Evolutionary conservation across 1,140 invertebrate species (phyloP), one percentile per base, ranked within the genome.

Genomic region (Bacillus rossius): DNA sequence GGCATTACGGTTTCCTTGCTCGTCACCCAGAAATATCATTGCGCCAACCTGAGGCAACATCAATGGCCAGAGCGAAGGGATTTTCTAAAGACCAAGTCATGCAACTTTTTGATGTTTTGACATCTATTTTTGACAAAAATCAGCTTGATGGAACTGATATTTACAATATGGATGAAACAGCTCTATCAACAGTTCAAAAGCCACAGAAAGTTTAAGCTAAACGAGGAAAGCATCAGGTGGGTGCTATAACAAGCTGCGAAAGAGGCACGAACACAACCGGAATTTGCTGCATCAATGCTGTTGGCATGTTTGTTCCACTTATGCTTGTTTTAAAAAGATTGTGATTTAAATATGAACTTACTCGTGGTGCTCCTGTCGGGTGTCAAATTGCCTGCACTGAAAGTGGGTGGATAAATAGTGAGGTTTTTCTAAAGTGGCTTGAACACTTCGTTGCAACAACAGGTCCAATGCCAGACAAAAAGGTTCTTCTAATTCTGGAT

Each of bases 191-290:
- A 13, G 74, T 79, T 2, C 68, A 76, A 25, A 74, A 72, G 61
- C 69, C 70, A 19, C 48, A 59, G 42, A 77, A 74, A 62, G 66
- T 81, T 52, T 59, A 79, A 17, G 68, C 72, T 47, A 62, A 55
- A 53, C 69, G 64, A 66, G 75, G 74, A 40, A 51, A 59, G 26
- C 71, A 71, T 57, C 71, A 79, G 66, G 69, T 79, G 2, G 73
- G 72, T 20, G 40, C 67, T 55, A 51, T 75, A 14, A 76, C 71
- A 5, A 76, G 73, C 7, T 71, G 65, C 3, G 76, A 79, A 68
- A 57, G 71, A 37, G 74, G 73, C 29, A 67, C 66, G 29, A 34
- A 34, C 29, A 34, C 29, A 34, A 34, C 29, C 4, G 29, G 29
- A 10, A 34, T 34, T 7, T 4, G 29, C 10, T 34, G 4, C 29